Evolutionary conservation across 2,113 vertebrate genomes (phyloP).

Genomic region (Entomyzon cyanotis): DNA sequence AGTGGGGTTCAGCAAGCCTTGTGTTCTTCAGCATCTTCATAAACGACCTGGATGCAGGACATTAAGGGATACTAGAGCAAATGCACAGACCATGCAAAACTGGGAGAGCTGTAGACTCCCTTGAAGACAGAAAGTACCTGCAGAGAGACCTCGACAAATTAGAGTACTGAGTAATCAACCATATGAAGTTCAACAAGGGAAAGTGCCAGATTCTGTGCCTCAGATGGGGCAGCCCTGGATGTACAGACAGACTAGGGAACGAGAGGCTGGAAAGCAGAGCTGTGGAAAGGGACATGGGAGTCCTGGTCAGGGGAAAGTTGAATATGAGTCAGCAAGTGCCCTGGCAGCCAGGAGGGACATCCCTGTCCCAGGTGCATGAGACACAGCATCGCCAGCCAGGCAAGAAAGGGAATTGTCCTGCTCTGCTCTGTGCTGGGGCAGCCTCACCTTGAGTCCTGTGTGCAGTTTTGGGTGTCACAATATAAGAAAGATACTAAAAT

Average conservation of each 20-base stretch:
- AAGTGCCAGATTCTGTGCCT: not conserved
- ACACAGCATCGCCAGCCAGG: accelerated
- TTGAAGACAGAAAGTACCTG: not conserved
- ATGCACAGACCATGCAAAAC: not conserved
- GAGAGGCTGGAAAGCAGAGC: not conserved
- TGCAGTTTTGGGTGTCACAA: not conserved
- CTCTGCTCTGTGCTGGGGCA: not conserved
- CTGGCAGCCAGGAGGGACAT: not conserved
- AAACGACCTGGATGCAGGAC: accelerated
- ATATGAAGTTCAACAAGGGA: not conserved
- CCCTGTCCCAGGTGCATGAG: accelerated
- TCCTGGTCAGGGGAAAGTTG: not conserved
- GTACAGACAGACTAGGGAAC: not conserved
- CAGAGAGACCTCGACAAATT: not conserved
- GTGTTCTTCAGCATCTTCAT: not conserved
- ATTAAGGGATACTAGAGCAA: not conserved
- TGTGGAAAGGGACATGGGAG: not conserved
- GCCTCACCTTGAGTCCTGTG: accelerated
- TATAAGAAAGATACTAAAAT: not conserved
- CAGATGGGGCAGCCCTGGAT: accelerated
- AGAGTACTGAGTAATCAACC: not conserved
- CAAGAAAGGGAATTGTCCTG: not conserved
- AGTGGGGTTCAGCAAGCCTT: accelerated
- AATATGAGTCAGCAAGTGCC: not conserved
- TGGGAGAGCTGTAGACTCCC: not conserved